These are phyloP conservation scores for Euwallacea similis DNA, from an alignment of 1,140 invertebrate species.

Conservation along the genomic window DNA sequence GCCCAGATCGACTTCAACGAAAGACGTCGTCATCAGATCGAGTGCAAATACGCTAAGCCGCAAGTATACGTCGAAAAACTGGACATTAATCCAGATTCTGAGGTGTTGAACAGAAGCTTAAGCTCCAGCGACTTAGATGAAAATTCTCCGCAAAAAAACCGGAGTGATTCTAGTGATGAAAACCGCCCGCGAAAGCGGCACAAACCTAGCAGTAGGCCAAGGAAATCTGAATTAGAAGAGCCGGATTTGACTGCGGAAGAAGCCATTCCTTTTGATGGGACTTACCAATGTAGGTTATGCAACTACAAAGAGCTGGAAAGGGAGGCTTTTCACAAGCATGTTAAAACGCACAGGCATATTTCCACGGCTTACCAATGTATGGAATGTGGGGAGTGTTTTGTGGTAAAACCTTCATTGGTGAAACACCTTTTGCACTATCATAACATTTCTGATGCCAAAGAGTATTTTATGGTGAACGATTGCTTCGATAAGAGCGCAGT, in stretches of 20 bases:
- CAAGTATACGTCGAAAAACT: slow-evolving; percentile 34
- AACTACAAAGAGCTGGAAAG: slow-evolving; percentile 52
- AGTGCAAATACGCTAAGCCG: slow-evolving; percentile 41
- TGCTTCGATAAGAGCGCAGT: slow-evolving; percentile 59
- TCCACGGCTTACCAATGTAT: slow-evolving; percentile 65
- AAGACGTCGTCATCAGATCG: slow-evolving; percentile 26
- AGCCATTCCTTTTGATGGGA: slow-evolving; percentile 52
- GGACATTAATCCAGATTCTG: slow-evolving; percentile 10
- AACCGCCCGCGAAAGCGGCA: slow-evolving; percentile 39
- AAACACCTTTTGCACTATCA: slow-evolving; percentile 67
- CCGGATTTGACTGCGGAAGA: slow-evolving; percentile 44
- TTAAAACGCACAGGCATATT: slow-evolving; percentile 59
- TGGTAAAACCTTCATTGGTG: slow-evolving; percentile 64
- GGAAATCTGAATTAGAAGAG: slow-evolving; percentile 1
- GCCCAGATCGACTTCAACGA: slow-evolving; percentile 31
- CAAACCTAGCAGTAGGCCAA: slow-evolving; percentile 14
- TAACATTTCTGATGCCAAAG: slow-evolving; percentile 59
- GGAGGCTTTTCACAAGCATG: slow-evolving; percentile 57
- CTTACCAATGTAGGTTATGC: slow-evolving; percentile 60
- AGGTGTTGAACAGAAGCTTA: slow-evolving; percentile 13
- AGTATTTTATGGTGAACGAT: slow-evolving; percentile 61
- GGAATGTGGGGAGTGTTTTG: slow-evolving; percentile 70
- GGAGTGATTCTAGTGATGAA: slow-evolving; percentile 23
- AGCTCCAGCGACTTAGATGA: slow-evolving; percentile 33
- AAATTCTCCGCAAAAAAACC: slow-evolving; percentile 26